Evolutionary conservation across 2,888 invertebrate genomes (phyloP), one percentile per base, ranked within the genome.

Genomic region (Lithosia quadra): DNA sequence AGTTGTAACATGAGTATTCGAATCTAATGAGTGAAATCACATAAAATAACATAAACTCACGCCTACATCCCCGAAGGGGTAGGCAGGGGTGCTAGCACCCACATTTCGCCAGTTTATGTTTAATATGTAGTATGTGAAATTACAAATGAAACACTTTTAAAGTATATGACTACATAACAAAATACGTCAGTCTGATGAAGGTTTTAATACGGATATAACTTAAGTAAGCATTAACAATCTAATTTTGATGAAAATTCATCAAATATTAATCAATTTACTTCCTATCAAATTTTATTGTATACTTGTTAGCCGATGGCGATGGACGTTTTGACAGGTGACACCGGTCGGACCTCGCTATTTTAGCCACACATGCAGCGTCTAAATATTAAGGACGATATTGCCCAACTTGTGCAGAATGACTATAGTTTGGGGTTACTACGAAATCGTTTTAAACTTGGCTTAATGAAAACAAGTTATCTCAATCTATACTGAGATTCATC

Each of bases 311-410:
- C 64, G 63, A 63, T 66, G 63, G 69, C 64, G 63, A 63, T 66
- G 63, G 69, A 69, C 69, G 58, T 59, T 69, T 66, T 66, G 69
- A 66, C 69, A 69, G 69, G 66, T 70, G 70, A 70, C 70, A 67
- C 24, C 70, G 63, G 70, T 70, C 67, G 59, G 58, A 59, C 63
- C 65, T 55, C 55, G 66, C 63, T 55, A 66, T 69, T 66, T 66
- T 53, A 39, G 57, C 65, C 65, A 53, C 62, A 62, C 33, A n/a
- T n/a, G n/a, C n/a, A 43, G 43, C 56, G 57, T 36, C 64, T 43
- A 58, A 66, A 69, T 66, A 66, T 66, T 69, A 39, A 53, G 66
- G 65, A 58, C 55, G 66, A 66, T 69, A 66, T 58, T 33, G 18
- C 58, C 65, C 39, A 65, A 66, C 63, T 69, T 65, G 62, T 24